Conservation (phyloP, 2,113 vertebrate species). For the Chloropsis cyanopogon region DNA sequence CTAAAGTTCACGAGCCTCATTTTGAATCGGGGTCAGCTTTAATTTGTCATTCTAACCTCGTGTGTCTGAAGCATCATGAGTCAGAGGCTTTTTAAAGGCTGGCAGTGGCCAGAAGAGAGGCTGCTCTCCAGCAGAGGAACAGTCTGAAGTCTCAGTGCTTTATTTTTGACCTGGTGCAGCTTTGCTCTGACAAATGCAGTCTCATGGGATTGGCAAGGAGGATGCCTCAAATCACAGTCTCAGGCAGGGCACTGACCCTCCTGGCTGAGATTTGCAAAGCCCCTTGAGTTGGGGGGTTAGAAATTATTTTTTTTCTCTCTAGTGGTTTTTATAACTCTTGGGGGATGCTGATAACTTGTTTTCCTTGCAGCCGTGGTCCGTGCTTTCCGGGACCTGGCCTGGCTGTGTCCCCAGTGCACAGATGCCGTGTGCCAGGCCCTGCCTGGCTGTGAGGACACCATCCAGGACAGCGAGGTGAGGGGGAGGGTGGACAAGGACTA, state of each 20-base stretch:
- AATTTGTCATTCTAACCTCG: background rate
- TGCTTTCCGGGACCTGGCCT: conserved; percentile 90
- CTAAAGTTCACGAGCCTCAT: background rate
- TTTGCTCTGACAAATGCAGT: background rate
- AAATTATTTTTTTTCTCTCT: background rate
- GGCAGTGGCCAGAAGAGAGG: background rate
- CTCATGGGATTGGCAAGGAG: background rate
- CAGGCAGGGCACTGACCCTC: background rate
- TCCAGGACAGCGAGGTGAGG: conserved; percentile 89
- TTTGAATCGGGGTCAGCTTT: background rate
- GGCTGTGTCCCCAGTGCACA: conserved; percentile 90
- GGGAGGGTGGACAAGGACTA: background rate
- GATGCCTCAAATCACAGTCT: background rate
- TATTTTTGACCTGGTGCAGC: background rate
- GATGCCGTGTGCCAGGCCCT: conserved; percentile 82
- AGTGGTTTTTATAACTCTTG: background rate
- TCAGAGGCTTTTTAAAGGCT: conserved; percentile 9
- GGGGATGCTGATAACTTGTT: background rate
- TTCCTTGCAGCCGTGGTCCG: conserved; percentile 83
- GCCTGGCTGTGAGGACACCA: conserved; percentile 83
- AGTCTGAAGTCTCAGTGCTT: background rate
- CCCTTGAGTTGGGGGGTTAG: background rate
- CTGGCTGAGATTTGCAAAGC: background rate
- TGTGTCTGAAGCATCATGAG: conserved; percentile 11
- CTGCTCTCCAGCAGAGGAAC: background rate